Evolutionary conservation across 2,888 invertebrate species (phyloP).

Genomic region (Bombylius discolor): DNA sequence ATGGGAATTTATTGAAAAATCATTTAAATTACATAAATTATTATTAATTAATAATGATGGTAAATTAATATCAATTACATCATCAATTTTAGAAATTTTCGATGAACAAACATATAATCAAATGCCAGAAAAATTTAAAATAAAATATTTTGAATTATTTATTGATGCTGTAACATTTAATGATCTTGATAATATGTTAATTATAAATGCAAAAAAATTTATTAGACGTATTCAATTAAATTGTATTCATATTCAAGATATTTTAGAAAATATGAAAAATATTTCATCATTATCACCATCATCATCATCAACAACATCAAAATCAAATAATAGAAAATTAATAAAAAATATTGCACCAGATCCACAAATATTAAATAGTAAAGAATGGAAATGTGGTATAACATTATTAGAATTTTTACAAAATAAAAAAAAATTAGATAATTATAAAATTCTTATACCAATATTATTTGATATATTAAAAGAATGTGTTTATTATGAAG

Average conservation of each 20-base stretch:
- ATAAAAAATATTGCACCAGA: conserved; percentile 6
- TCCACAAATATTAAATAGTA: conserved; percentile 41
- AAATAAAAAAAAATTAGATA: conserved; percentile 63
- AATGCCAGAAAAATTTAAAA: conserved; percentile 39
- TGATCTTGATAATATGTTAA: conserved; percentile 43
- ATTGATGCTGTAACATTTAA: conserved; percentile 44
- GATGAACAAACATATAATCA: conserved; percentile 30
- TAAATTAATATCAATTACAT: conserved; percentile 26
- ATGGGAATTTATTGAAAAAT: conserved; percentile 45
- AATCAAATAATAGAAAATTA: neutral
- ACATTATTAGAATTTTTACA: conserved; percentile 74
- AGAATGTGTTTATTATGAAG: conserved; percentile 66
- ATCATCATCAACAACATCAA: neutral
- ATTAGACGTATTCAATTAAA: conserved; percentile 55
- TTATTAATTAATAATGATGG: conserved; percentile 18
- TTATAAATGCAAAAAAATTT: conserved; percentile 46
- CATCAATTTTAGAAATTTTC: conserved; percentile 23
- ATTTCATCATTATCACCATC: conserved; percentile 14
- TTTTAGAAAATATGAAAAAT: conserved; percentile 48
- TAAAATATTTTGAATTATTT: conserved; percentile 39
- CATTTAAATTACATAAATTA: conserved; percentile 41
- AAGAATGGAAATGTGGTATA: conserved; percentile 66
- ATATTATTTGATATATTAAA: conserved; percentile 65
- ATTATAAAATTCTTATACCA: conserved; percentile 54
- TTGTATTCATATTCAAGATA: conserved; percentile 44